A percentile compares a stretch with the other conserved stretches of the same genome.
phyloP scores from a whole-genome alignment of 2,888 invertebrate species.

The Lordiphosa fenestrarum region DNA sequence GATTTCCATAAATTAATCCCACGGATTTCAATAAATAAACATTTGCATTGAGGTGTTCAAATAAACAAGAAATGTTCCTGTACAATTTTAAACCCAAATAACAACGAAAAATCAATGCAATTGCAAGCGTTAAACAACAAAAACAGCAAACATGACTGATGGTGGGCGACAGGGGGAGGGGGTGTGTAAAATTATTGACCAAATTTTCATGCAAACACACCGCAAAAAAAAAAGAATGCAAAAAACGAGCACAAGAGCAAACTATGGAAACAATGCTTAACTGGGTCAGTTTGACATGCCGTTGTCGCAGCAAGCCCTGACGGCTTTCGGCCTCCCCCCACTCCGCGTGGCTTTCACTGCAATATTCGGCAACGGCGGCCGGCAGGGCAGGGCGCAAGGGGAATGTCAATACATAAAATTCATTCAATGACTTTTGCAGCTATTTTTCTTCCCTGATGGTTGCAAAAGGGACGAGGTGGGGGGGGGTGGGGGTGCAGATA shows the following conservation, averaged over 20 bases:
- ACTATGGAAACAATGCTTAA: constrained; percentile 48
- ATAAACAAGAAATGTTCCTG: constrained; percentile 31
- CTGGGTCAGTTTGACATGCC: constrained; percentile 74
- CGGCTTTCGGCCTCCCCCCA: constrained; percentile 20
- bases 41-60: constrained; percentile 35
- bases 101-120: constrained; percentile 62
- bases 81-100: constrained; percentile 56
- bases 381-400: constrained; percentile 10
- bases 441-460: constrained; percentile 51
- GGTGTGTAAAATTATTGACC: constrained; percentile 65
- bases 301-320: constrained; percentile 69
- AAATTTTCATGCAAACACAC: constrained; percentile 70
- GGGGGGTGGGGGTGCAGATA: constrained; percentile 40
- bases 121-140: constrained; percentile 49
- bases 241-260: constrained; percentile 26
- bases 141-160: constrained; percentile 47
- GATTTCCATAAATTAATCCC: constrained; percentile 32
- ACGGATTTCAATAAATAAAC: constrained; percentile 45
- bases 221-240: constrained; percentile 51
- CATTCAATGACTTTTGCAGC: constrained; percentile 65
- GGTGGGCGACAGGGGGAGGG: background rate
- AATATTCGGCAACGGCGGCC: constrained; percentile 49
- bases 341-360: constrained; percentile 11
- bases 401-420: constrained; percentile 68
- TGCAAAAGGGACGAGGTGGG: background rate